phyloP scores from a whole-genome alignment of 2,113 vertebrate species.

The Eudyptes chrysolophus region DNA sequence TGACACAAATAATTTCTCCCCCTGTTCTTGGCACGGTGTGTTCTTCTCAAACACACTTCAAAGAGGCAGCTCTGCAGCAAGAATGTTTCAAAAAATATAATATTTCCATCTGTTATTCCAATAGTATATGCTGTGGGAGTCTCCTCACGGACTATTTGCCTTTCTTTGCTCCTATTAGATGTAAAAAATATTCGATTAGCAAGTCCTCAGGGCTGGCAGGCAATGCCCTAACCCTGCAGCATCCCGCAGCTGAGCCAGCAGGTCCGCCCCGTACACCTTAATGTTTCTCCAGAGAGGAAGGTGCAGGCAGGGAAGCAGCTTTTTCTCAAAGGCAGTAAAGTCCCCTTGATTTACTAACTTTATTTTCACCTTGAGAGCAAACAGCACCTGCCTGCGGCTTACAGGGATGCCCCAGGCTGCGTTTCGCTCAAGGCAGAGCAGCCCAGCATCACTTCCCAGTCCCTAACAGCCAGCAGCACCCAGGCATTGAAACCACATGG shows the following conservation, averaged over 20 bases:
- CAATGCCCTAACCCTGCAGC: slow-evolving; percentile 4
- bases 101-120: slow-evolving; percentile 81
- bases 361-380: slow-evolving; percentile 47
- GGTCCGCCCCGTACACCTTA: neutral
- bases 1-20: slow-evolving; percentile 46
- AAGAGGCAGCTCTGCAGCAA: slow-evolving; percentile 67
- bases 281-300: neutral
- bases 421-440: neutral
- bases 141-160: slow-evolving; percentile 57
- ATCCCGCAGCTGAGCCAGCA: slow-evolving; percentile 18
- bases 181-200: slow-evolving; percentile 37
- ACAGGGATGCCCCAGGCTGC: neutral
- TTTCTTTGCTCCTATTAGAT: slow-evolving; percentile 62
- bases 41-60: slow-evolving; percentile 71
- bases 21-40: slow-evolving; percentile 64
- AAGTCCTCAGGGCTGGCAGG: slow-evolving; percentile 39
- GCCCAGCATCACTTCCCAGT: neutral
- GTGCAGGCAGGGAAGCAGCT: slow-evolving; percentile 31
- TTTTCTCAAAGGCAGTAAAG: slow-evolving; percentile 40
- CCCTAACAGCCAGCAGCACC: neutral
- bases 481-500: neutral
- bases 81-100: slow-evolving; percentile 74
- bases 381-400: neutral
- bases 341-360: slow-evolving; percentile 40
- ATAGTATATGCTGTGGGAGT: slow-evolving; percentile 64